Evolutionary conservation across 2,113 vertebrate genomes (phyloP).

Genomic region (Azemiops feae): DNA sequence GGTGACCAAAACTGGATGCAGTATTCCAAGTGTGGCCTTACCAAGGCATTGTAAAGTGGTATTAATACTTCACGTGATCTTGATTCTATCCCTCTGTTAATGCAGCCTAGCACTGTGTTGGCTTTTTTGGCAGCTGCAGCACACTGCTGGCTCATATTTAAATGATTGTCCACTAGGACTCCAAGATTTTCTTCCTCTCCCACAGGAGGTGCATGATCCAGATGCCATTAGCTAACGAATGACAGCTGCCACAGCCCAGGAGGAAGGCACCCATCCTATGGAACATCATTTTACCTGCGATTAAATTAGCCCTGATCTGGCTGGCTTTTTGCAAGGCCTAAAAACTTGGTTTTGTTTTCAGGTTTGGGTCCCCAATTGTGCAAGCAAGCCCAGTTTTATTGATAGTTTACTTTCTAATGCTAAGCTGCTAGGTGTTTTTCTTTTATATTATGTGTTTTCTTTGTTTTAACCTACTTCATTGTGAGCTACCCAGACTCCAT

Average conservation of each 20-base stretch:
- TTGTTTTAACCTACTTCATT: background rate
- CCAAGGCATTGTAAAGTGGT: too few relatives aligned
- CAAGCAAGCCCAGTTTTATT: background rate
- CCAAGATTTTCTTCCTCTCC: background rate
- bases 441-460: background rate
- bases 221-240: background rate
- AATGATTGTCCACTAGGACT: too few relatives aligned
- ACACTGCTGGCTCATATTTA: too few relatives aligned
- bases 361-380: background rate
- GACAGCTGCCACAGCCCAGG: background rate
- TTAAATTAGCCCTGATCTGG: background rate
- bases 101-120: too few relatives aligned
- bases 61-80: too few relatives aligned
- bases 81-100: too few relatives aligned
- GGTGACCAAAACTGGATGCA: too few relatives aligned
- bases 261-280: background rate
- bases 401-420: background rate
- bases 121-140: too few relatives aligned
- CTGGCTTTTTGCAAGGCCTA: background rate
- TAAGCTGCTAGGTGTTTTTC: background rate
- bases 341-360: background rate
- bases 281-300: background rate
- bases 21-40: too few relatives aligned
- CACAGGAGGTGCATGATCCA: background rate
- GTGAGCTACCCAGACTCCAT: background rate